A percentile compares a stretch with the other conserved stretches of the same genome.
Evolutionary conservation across 2,888 invertebrate species (phyloP).

Genomic region (Drosophila prolongata): DNA sequence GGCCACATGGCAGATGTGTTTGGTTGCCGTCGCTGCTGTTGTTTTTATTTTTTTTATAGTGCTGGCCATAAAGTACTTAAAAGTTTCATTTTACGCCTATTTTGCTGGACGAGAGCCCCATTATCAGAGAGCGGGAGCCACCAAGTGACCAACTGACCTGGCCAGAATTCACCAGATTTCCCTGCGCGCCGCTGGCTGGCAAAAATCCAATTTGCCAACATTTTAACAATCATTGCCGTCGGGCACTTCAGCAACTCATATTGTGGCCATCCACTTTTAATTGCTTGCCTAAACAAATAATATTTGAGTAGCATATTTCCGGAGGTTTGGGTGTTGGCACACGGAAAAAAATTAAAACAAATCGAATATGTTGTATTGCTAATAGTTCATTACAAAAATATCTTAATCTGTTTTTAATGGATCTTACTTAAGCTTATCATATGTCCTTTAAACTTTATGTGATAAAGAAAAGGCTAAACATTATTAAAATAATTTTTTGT

Average conservation of each 20-base stretch:
- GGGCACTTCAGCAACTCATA: constrained; percentile 55
- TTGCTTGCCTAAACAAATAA: constrained; percentile 78
- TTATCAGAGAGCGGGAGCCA: constrained; percentile 56
- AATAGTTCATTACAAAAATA: no score
- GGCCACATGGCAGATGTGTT: constrained; percentile 77
- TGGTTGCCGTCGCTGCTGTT: constrained; percentile 41
- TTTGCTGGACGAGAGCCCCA: constrained; percentile 69
- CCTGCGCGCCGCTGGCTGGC: constrained; percentile 39
- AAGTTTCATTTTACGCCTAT: constrained; percentile 82
- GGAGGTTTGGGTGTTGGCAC: constrained; percentile 14
- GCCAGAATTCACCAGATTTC: constrained; percentile 14
- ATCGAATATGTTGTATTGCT: not conserved
- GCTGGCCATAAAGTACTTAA: constrained; percentile 80
- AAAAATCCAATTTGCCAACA: constrained; percentile 75
- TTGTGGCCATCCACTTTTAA: constrained; percentile 69
- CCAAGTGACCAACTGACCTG: constrained; percentile 56
- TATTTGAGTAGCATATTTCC: constrained; percentile 66
- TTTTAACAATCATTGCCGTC: constrained; percentile 77
- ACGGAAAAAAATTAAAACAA: not conserved
- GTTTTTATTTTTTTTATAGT: constrained; percentile 69
- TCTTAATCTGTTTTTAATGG: no score
- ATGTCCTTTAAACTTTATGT: no score
- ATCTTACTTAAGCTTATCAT: no score
- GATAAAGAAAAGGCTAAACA: not conserved
- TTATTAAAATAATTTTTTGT: not conserved